These are phyloP conservation scores for Copidosoma floridanum DNA, from an alignment of 1,140 invertebrate species.

Conservation along the genomic window DNA sequence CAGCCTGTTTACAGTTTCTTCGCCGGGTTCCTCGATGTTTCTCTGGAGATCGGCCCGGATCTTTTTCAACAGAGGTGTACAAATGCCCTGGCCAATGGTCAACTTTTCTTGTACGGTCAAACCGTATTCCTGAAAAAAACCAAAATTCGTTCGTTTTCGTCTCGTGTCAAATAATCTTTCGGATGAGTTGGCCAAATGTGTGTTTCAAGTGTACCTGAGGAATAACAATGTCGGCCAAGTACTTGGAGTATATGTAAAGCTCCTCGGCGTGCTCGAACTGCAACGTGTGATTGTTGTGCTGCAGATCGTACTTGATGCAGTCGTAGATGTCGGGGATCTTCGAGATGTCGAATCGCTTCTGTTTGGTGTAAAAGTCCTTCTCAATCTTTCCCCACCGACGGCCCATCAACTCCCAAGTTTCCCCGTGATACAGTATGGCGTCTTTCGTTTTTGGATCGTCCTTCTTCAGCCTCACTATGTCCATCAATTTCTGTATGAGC, in stretches of 20 bases:
- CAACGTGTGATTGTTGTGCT: constrained; percentile 94
- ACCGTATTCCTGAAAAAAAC: constrained; percentile 87
- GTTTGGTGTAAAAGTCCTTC: constrained; percentile 95
- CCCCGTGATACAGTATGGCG: constrained; percentile 92
- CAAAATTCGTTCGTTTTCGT: no score
- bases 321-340: constrained; percentile 99
- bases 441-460: constrained; percentile 88
- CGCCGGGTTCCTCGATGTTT: constrained; percentile 83
- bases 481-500: constrained; percentile 82
- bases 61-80: constrained; percentile 93
- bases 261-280: constrained; percentile 94
- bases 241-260: constrained; percentile 92
- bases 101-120: constrained; percentile 93
- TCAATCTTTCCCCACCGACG: constrained; percentile 98
- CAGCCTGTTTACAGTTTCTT: constrained; percentile 91
- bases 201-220: constrained; percentile 80
- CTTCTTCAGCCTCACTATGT: constrained; percentile 80
- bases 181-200: no score
- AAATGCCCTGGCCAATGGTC: constrained; percentile 96
- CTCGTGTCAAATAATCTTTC: no score
- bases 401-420: constrained; percentile 98
- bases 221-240: constrained; percentile 96
- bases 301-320: constrained; percentile 98
- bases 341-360: constrained; percentile 93
- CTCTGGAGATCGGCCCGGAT: constrained; percentile 92